Base-by-base conservation (phyloP, 2,888 invertebrate species). In the Idaea aversata region DNA sequence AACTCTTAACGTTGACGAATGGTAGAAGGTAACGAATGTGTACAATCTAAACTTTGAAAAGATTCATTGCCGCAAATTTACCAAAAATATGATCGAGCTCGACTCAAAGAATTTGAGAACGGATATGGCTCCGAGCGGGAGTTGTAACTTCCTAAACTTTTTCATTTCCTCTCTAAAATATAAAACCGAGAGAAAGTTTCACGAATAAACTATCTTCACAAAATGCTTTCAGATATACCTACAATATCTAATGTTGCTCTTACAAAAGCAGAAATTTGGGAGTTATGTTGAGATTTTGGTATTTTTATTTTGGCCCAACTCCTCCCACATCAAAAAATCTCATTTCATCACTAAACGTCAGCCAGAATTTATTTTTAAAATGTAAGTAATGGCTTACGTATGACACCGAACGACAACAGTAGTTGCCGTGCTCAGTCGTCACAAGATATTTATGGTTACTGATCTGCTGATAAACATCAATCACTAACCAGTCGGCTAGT, bases 1-100 rank as follows among this genome's bases (percentile, higher is more conserved):
- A 82, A 82, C 83, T 85, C 84, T 81, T 83, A 82, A 77, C 82
- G 84, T 80, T 88, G 88, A 88, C 86, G 86, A 86, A 88, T 87
- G 80, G 83, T 78, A 78, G 78, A 77, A 81, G 79, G 86, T 89
- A 87, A 90, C 88, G 86, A 88, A 91, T 90, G 88, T 87, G 86
- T 86, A 87, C 86, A 88, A 90, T 91, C 89, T 90, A 88, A 91
- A 91, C 88, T 90, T 91, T 79, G 85, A 77, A 84, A 84, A 90
- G 89, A 90, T 90, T 90, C 87, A 90, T 89, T 84, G 87, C 87
- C 83, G 78, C 82, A 85, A 87, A 87, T 87, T 86, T 84, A 77
- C 77, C 81, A 82, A 87, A 90, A 88, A 87, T 87, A 88, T 87
- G 85, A 86, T 85, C 82, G 81, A 73, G 79, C 73, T 77, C 75